Evolutionary conservation across 1,140 invertebrate species (phyloP).

Genomic region (Antheraea mylitta): DNA sequence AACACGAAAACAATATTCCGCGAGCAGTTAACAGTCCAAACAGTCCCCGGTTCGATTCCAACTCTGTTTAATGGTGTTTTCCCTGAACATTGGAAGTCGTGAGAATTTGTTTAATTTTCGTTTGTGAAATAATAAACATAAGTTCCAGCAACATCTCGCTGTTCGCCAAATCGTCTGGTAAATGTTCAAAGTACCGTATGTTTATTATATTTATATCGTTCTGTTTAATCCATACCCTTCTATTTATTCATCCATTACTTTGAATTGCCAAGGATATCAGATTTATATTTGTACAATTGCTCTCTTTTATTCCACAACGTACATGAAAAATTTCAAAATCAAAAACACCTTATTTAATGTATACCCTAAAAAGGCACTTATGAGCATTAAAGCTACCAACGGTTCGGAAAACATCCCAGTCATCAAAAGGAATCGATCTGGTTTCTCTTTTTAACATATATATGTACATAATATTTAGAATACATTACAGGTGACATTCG

Average conservation of each 20-base stretch:
- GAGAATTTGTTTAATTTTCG: not conserved
- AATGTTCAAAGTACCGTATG: slow-evolving; percentile 2
- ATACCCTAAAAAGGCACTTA: too few species aligned
- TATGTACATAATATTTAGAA: too few species aligned
- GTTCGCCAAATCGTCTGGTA: not conserved
- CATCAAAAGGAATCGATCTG: too few species aligned
- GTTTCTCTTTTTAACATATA: too few species aligned
- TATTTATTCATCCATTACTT: not conserved
- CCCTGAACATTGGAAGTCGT: not conserved
- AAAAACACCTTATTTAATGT: too few species aligned
- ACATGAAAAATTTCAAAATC: too few species aligned
- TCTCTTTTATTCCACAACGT: too few species aligned
- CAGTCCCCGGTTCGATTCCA: not conserved
- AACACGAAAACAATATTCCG: slow-evolving; percentile 12
- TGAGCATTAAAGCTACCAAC: too few species aligned
- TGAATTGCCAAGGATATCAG: not conserved
- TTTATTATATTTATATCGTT: not conserved
- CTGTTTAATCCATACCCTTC: not conserved
- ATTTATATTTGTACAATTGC: not conserved
- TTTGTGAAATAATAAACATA: not conserved
- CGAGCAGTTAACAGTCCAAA: not conserved
- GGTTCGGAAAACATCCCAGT: too few species aligned
- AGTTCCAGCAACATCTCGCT: not conserved
- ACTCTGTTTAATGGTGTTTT: slow-evolving; percentile 5
- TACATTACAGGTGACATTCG: too few species aligned